A percentile compares a stretch with the other conserved stretches of the same genome.
Conservation (phyloP, 2,888 invertebrate genomes). For the Apotomis turbidana region DNA sequence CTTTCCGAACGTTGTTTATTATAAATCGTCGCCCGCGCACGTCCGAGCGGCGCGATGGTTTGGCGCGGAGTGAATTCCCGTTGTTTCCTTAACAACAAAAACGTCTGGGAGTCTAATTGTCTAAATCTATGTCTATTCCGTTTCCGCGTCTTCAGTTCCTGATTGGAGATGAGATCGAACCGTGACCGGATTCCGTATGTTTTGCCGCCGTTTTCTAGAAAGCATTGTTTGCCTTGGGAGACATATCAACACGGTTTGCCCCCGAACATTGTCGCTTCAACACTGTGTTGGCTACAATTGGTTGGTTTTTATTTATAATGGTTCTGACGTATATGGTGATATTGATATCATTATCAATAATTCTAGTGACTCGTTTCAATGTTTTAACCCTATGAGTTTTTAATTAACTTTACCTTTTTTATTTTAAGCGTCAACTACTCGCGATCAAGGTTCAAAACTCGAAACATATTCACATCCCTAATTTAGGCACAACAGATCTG, state of each 20-base stretch:
- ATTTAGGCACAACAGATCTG: too few species aligned
- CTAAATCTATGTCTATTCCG: conserved; percentile 43
- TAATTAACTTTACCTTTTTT: not conserved
- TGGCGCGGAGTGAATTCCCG: conserved; percentile 46
- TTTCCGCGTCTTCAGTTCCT: conserved; percentile 42
- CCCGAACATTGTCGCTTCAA: not conserved
- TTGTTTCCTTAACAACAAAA: conserved; percentile 48
- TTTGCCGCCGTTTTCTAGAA: conserved; percentile 29
- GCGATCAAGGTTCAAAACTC: too few species aligned
- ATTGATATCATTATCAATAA: conserved; percentile 21
- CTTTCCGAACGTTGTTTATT: conserved; percentile 21
- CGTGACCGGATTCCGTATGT: conserved; percentile 39
- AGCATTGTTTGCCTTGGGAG: conserved; percentile 5
- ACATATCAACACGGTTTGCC: not conserved
- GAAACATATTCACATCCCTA: too few species aligned
- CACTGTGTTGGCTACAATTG: not conserved
- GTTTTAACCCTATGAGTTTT: not conserved
- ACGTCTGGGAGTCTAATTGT: conserved; percentile 40
- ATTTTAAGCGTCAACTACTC: not conserved
- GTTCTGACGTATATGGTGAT: conserved; percentile 14
- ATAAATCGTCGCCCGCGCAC: conserved; percentile 47
- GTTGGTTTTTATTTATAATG: conserved; percentile 3
- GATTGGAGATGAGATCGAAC: conserved; percentile 40
- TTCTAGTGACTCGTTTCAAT: conserved; percentile 11
- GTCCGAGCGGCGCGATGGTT: conserved; percentile 55